Evolutionary conservation across 2,113 vertebrate species (phyloP).

Genomic region (Phoxinus phoxinus): DNA sequence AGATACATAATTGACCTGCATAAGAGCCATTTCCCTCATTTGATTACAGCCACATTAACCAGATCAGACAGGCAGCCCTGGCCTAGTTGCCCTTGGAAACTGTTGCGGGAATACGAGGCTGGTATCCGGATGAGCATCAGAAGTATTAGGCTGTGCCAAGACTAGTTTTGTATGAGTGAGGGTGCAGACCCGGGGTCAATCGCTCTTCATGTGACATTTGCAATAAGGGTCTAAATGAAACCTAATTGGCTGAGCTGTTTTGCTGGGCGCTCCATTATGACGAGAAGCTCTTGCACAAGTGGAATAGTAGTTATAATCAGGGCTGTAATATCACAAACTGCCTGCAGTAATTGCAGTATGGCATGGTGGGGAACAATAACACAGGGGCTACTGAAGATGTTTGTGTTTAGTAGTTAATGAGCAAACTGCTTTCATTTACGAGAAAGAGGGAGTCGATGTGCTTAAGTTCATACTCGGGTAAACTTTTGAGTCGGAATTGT

Average conservation of each 20-base stretch:
- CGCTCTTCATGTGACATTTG: slow-evolving; percentile 59
- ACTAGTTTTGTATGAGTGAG: not conserved
- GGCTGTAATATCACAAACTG: slow-evolving; percentile 55
- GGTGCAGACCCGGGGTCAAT: slow-evolving; percentile 46
- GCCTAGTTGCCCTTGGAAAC: slow-evolving; percentile 50
- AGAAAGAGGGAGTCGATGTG: slow-evolving; percentile 20
- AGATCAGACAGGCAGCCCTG: slow-evolving; percentile 49
- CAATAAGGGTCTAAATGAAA: slow-evolving; percentile 56
- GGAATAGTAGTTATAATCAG: slow-evolving; percentile 49
- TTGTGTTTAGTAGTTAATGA: slow-evolving; percentile 43
- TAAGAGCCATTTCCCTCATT: slow-evolving; percentile 53
- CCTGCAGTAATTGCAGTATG: slow-evolving; percentile 43
- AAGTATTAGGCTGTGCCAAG: slow-evolving; percentile 44
- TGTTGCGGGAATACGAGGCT: slow-evolving; percentile 34
- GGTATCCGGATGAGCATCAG: slow-evolving; percentile 34
- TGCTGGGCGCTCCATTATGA: slow-evolving; percentile 47
- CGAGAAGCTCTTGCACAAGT: slow-evolving; percentile 31
- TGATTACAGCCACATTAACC: slow-evolving; percentile 49
- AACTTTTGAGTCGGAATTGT: slow-evolving; percentile 12
- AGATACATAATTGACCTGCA: slow-evolving; percentile 53
- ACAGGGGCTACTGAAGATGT: slow-evolving; percentile 38
- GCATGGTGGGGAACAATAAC: slow-evolving; percentile 49
- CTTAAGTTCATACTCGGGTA: slow-evolving; percentile 10
- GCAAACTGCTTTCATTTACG: slow-evolving; percentile 49
- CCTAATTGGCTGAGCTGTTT: slow-evolving; percentile 53